These are phyloP conservation scores for Pristionchus arcanus DNA, from an alignment of 2,888 invertebrate species.

Conservation along the genomic window DNA sequence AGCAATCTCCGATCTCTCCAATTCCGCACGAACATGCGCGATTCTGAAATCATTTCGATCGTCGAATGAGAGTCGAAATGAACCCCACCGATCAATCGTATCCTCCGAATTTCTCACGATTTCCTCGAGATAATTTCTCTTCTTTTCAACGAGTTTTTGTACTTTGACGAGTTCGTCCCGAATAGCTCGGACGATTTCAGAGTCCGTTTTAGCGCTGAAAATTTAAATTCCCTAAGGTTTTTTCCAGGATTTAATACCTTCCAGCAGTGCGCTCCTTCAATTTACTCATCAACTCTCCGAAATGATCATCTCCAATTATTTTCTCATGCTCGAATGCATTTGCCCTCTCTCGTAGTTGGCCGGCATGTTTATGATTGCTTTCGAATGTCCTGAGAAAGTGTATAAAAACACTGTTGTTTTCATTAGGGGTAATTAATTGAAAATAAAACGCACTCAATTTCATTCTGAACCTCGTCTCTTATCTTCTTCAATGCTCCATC, in stretches of 20 bases:
- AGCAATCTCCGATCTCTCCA: conserved; percentile 25
- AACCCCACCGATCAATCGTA: not conserved
- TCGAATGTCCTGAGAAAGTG: not conserved
- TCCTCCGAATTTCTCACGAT: conserved; percentile 37
- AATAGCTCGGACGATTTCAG: not conserved
- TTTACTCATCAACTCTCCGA: conserved; percentile 8
- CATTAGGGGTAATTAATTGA: not conserved
- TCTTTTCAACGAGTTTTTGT: conserved; percentile 47
- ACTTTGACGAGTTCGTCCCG: conserved; percentile 45
- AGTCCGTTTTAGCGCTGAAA: conserved; percentile 13
- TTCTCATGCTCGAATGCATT: conserved; percentile 27
- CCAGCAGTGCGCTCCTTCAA: conserved; percentile 1
- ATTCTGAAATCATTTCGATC: not conserved
- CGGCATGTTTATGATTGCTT: not conserved
- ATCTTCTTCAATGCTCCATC: conserved; percentile 18
- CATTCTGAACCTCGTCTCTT: not conserved
- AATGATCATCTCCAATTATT: conserved; percentile 45
- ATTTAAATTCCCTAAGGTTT: not conserved
- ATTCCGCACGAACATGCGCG: not conserved
- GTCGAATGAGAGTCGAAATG: not conserved
- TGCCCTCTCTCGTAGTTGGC: not conserved
- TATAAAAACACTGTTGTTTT: too few relatives aligned
- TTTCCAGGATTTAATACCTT: not conserved
- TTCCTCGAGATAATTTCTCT: conserved; percentile 39
- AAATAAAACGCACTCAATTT: conserved; percentile 28